phyloP scores from a whole-genome alignment of 1,140 invertebrate genomes.

The Cardiocondyla obscurior region DNA sequence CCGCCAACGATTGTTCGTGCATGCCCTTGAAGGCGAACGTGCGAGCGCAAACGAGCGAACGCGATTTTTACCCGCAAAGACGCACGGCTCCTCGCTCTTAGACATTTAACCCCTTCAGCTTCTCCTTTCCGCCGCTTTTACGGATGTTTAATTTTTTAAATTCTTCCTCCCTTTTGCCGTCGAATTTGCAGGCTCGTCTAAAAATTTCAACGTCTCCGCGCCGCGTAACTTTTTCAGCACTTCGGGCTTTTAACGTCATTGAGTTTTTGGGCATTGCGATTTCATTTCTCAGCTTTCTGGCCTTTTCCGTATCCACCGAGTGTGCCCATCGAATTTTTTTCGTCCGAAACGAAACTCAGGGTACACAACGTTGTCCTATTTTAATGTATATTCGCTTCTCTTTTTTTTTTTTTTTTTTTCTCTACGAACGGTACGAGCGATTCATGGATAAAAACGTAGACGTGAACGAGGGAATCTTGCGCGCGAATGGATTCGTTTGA shows the following conservation, averaged over 20 bases:
- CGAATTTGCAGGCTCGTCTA: background rate
- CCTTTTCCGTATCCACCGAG: background rate
- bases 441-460: conserved; percentile 40
- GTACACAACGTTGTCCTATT: background rate
- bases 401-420: too few species aligned
- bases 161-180: background rate
- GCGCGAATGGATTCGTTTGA: conserved; percentile 52
- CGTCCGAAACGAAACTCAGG: background rate
- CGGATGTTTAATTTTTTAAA: background rate
- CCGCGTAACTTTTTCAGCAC: background rate
- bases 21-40: background rate
- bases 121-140: background rate
- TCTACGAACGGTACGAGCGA: background rate
- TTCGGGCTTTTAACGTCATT: background rate
- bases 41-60: background rate
- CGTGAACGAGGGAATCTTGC: conserved; percentile 42
- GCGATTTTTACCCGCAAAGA: background rate
- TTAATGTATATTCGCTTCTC: conserved; percentile 1
- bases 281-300: background rate
- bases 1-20: background rate
- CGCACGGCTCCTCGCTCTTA: background rate
- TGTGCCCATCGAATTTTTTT: background rate
- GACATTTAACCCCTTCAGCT: background rate
- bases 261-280: background rate
- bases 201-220: background rate